Evolutionary conservation across 2,113 vertebrate genomes (phyloP), one percentile per base, ranked within the genome.

Genomic region (Notarius quadriscutis): DNA sequence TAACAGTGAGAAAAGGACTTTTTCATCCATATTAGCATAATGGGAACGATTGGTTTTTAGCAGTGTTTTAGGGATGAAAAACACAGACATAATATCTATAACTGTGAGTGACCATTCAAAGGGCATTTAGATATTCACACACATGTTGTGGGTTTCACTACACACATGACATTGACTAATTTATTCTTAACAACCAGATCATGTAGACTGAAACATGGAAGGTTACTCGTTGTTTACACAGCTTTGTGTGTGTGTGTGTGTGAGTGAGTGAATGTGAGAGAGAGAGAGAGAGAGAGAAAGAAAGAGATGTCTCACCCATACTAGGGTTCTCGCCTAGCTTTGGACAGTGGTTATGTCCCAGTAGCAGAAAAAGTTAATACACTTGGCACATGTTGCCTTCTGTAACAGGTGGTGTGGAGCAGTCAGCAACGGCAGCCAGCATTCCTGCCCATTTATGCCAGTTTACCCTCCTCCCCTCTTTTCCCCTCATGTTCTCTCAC

Each of bases 361-460:
- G 96, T 97, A 96, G 94, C 95, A 96, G 95, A 95, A 10, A 96
- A 97, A 94, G 96, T 97, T 97, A 98, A 98, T 97, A 97, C 96
- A 96, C 96, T 97, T 95, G 95, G 95, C 97, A 97, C 97, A 97
- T 98, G 97, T 96, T 96, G 94, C 94, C 93, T 95, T 92, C 91
- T 97, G 94, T 96, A 97, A 98, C 97, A 99, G 97, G 97, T 98
- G 97, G 97, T 94, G 93, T 93, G 92, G 94, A 95, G 93, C 93
- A 92, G 93, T 95, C 95, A 92, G 94, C 91, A 60, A 94, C 91
- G 67, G 93, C 94, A 95, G 95, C 93, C 93, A 95, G 94, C 97
- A 97, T 98, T 98, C 97, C 96, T 96, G 92, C 87, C 93, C 96
- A 95, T 97, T 95, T 95, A 96, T 96, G 96, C 96, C 95, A 96